A percentile compares a stretch with the other conserved stretches of the same genome.
These are phyloP conservation scores for Catharus fuscescens DNA, from an alignment of 2,113 vertebrate species.

Conservation along the genomic window DNA sequence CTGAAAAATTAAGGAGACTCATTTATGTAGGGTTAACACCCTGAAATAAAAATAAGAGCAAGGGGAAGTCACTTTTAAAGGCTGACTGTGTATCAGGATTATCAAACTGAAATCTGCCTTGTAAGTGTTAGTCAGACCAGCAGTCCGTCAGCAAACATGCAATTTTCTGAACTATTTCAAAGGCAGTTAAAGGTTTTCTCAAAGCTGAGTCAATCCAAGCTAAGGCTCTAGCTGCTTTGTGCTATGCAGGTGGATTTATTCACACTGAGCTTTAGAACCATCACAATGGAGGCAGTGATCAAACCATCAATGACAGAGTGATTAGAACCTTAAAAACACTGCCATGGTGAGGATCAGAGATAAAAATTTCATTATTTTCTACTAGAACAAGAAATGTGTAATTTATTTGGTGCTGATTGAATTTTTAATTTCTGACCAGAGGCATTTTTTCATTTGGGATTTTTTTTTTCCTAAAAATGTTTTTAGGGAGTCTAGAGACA, in stretches of 20 bases:
- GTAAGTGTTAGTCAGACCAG: background rate
- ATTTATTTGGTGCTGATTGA: background rate
- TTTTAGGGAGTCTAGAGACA: background rate
- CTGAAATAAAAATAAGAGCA: background rate
- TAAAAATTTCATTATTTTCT: background rate
- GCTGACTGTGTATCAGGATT: background rate
- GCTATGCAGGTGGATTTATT: background rate
- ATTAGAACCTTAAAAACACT: background rate
- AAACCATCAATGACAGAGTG: background rate
- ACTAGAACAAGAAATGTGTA: background rate
- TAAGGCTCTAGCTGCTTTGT: background rate
- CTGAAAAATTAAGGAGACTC: background rate
- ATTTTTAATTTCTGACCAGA: background rate
- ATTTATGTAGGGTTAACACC: background rate
- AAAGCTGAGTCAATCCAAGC: conserved; percentile 16
- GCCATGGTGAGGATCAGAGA: fast-evolving
- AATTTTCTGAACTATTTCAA: background rate
- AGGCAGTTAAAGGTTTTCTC: background rate
- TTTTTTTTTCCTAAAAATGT: background rate
- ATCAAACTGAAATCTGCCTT: conserved; percentile 67
- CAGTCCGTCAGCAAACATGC: background rate
- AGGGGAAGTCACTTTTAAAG: background rate
- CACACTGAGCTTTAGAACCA: background rate
- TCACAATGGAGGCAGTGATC: background rate
- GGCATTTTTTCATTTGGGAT: background rate